Conservation (phyloP, 1,140 invertebrate species). For the Hylaeus anthracinus region DNA sequence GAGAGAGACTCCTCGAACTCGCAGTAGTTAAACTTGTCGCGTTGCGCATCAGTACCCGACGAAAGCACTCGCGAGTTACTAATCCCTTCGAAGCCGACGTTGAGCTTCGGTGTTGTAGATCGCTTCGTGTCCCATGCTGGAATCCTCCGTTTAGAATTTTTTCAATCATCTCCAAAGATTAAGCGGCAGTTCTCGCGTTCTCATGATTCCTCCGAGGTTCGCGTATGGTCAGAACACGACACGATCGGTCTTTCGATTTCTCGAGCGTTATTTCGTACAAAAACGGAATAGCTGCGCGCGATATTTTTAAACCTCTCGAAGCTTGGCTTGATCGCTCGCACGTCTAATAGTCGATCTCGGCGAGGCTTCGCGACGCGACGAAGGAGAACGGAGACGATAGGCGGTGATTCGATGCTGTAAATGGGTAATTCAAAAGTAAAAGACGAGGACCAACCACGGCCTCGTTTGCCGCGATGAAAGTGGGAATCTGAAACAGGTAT, state of each 20-base stretch:
- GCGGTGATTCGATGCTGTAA: constrained; percentile 36
- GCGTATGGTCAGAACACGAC: too few relatives aligned
- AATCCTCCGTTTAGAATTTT: constrained; percentile 38
- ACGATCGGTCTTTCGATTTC: too few relatives aligned
- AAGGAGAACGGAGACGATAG: constrained; percentile 9
- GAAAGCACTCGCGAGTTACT: not conserved
- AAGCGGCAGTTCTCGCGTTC: constrained; percentile 38
- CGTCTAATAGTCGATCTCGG: not conserved
- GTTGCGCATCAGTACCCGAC: not conserved
- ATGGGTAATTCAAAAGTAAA: constrained; percentile 53
- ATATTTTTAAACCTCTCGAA: too few relatives aligned
- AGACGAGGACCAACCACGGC: constrained; percentile 1
- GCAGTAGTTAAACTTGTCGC: not conserved
- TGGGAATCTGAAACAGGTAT: constrained; percentile 39
- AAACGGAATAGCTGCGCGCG: too few relatives aligned
- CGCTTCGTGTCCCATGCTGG: not conserved
- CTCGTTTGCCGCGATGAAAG: constrained; percentile 36
- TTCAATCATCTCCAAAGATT: constrained; percentile 54
- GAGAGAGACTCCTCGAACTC: too few relatives aligned
- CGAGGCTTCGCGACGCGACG: constrained; percentile 16
- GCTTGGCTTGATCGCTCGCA: too few relatives aligned
- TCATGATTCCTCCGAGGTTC: constrained; percentile 26
- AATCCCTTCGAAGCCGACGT: not conserved
- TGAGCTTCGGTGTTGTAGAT: not conserved
- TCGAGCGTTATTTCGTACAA: too few relatives aligned